A percentile compares a stretch with the other conserved stretches of the same genome.
phyloP scores from a whole-genome alignment of 2,888 invertebrate genomes.

The Idaea straminata region DNA sequence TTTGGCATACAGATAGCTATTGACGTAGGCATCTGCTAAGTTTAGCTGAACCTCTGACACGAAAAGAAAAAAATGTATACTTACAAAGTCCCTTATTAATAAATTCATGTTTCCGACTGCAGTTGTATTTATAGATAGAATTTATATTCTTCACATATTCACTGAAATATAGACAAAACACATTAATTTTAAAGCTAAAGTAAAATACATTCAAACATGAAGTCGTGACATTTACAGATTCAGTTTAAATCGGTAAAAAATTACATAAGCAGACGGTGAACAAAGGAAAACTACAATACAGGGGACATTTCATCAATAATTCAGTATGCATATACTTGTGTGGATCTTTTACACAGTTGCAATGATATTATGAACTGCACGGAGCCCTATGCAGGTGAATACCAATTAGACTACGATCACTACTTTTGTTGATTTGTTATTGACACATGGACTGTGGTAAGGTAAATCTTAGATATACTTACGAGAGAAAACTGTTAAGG shows the following conservation, averaged over 20 bases:
- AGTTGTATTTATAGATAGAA: conserved; percentile 88
- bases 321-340: not conserved
- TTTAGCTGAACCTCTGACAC: no score
- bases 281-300: not conserved
- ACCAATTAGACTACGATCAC: not conserved
- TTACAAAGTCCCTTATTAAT: conserved; percentile 90
- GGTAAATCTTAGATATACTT: not conserved
- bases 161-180: conserved; percentile 81
- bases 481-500: not conserved
- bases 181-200: not conserved
- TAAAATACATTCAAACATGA: not conserved
- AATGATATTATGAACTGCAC: not conserved
- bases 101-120: conserved; percentile 88
- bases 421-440: not conserved
- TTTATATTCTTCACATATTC: conserved; percentile 88
- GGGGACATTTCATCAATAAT: conserved; percentile 5
- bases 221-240: not conserved
- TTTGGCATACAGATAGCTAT: no score
- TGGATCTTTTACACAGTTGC: not conserved
- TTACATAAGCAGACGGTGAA: not conserved
- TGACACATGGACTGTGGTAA: not conserved
- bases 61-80: conserved; percentile 38
- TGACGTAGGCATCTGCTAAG: no score
- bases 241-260: not conserved
- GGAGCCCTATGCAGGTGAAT: not conserved